Evolutionary conservation across 2,888 invertebrate genomes (phyloP), one percentile per base, ranked within the genome.

Genomic region (Actias luna): DNA sequence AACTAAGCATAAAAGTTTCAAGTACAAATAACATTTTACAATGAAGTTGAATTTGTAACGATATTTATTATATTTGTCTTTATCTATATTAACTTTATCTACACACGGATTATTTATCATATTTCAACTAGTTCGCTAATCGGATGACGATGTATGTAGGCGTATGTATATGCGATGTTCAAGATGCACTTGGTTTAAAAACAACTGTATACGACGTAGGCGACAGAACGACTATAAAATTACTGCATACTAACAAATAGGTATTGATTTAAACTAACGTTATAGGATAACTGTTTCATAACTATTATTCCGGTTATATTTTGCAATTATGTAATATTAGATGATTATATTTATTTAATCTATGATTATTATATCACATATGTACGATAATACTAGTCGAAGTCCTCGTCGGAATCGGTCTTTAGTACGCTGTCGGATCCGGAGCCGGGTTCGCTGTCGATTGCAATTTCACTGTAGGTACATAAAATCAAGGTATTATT

Each of bases 341-440:
- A 61, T 55, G 61, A 18, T 57, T 52, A n/a, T n/a, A n/a, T 61
- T 39, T 55, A 50, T 61, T 57, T 62, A 62, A 62, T n/a, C 57
- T 42, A 42, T 42, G n/a, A 33, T 33, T 58, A 55, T 57, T 36
- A 55, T 55, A 36, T 55, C 35, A 52, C 29, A 59, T 50, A 33
- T 33, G 33, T 33, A 25, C 42, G 18, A 50, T 50, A 25, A 50
- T 50, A 35, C 73, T 85, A 92, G 75, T 92, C 92, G 67, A 90
- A 92, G 75, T 93, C 92, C 68, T 93, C 93, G 71, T 93, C 93
- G 10, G 93, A 92, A 74, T 93, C 93, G 18, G 93, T 92, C 73
- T 88, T 89, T 69, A 92, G 79, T 33, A 89, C 89, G 80, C 93
- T 93, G 78, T 93, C 93, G 7, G 91, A 88, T n/a, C 87, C 90